These are phyloP conservation scores for Cebidichthys violaceus DNA, from an alignment of 2,113 vertebrate species.

Conservation along the genomic window DNA sequence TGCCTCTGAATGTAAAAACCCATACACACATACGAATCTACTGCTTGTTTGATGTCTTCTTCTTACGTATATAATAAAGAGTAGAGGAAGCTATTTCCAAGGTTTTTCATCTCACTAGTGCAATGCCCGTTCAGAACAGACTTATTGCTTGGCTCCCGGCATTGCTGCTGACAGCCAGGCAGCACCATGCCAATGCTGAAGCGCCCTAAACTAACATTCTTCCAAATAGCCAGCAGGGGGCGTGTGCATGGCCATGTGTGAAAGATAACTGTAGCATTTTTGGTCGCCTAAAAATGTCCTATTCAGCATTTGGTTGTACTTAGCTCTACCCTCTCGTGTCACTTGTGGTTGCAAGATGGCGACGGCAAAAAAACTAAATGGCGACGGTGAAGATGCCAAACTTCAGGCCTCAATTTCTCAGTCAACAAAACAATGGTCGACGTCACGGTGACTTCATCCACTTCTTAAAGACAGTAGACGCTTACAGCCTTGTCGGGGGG, in stretches of 20 bases:
- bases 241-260: not conserved
- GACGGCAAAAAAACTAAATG: not conserved
- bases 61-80: not conserved
- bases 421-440: not conserved
- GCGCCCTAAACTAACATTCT: not conserved
- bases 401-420: not conserved
- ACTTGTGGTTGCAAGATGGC: not conserved
- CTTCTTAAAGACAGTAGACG: not conserved
- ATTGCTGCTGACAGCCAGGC: not conserved
- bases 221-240: not conserved
- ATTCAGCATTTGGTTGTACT: not conserved
- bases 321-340: not conserved
- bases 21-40: not conserved
- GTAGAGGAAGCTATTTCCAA: not conserved
- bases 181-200: not conserved
- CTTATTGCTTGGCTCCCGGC: not conserved
- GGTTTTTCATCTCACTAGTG: not conserved
- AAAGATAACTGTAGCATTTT: not conserved
- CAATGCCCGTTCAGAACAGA: not conserved
- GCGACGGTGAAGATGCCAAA: not conserved
- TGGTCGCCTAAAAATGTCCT: not conserved
- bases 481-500: too few relatives aligned
- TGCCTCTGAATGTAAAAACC: not conserved
- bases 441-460: not conserved
- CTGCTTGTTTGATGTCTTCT: not conserved